Percentiles rank a stretch among this genome's conserved stretches.
Conservation (phyloP, 2,888 invertebrate species). For the Panzeria rudis region DNA sequence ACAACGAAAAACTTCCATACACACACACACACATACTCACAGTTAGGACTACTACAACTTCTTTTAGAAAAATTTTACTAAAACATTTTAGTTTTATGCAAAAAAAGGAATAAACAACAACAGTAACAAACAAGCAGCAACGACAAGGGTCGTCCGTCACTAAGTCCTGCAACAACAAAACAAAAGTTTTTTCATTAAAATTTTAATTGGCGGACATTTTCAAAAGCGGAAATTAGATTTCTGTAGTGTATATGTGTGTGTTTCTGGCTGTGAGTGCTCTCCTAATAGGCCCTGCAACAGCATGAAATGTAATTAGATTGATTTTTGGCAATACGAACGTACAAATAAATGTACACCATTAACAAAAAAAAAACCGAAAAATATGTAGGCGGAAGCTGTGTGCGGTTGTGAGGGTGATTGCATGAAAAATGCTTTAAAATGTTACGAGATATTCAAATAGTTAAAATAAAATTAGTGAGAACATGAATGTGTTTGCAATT, state of each 20-base stretch:
- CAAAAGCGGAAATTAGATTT: conserved; percentile 72
- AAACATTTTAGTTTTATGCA: conserved; percentile 50
- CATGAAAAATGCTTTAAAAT: not conserved
- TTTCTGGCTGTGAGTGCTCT: conserved; percentile 16
- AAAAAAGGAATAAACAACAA: not conserved
- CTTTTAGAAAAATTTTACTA: not conserved
- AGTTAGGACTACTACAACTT: not conserved
- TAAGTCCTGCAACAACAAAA: conserved; percentile 53
- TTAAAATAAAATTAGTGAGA: conserved; percentile 11
- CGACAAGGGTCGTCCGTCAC: conserved; percentile 56
- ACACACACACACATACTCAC: not conserved
- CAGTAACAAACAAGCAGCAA: conserved; percentile 5
- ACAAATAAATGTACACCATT: not conserved
- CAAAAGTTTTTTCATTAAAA: conserved; percentile 75
- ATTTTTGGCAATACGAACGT: conserved; percentile 60
- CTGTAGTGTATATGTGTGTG: conserved; percentile 4
- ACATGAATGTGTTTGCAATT: conserved; percentile 41
- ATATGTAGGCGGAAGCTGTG: not conserved
- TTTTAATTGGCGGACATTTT: conserved; percentile 75
- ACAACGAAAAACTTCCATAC: conserved; percentile 30
- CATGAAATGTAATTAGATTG: conserved; percentile 69
- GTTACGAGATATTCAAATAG: conserved; percentile 1
- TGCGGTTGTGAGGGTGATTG: not conserved
- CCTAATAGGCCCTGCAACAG: conserved; percentile 62
- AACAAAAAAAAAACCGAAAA: no score